phyloP scores from a whole-genome alignment of 2,797 vertebrate species.

The Anguilla megastoma region DNA sequence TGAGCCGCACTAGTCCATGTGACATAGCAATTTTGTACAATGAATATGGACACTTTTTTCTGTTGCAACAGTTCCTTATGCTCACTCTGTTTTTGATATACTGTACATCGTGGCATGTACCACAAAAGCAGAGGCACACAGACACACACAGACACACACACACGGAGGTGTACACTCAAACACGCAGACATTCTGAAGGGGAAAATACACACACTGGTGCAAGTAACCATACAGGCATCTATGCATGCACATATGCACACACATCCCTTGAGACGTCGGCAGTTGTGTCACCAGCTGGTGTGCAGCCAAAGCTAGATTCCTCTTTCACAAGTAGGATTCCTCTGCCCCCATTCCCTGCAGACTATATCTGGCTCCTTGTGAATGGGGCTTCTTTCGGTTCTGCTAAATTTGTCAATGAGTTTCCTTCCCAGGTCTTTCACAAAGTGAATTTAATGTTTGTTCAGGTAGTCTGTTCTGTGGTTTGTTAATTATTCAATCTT shows the following conservation, averaged over 20 bases:
- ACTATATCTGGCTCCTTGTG: neutral
- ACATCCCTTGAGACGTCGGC: neutral
- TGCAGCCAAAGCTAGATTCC: neutral
- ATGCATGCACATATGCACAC: neutral
- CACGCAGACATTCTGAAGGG: neutral
- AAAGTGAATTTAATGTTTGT: neutral
- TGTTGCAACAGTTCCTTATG: neutral
- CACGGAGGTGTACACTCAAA: neutral
- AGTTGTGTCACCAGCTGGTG: neutral
- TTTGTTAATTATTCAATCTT: neutral
- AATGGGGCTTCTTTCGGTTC: neutral
- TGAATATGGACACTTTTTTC: neutral
- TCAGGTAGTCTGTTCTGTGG: neutral
- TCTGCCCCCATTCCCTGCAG: neutral
- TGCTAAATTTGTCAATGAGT: neutral
- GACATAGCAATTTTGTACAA: neutral
- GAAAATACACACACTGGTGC: neutral
- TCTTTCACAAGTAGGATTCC: neutral
- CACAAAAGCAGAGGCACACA: neutral
- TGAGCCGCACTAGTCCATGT: neutral
- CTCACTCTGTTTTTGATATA: neutral
- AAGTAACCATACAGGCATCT: neutral
- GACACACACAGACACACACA: neutral
- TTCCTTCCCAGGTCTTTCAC: neutral
- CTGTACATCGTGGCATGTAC: neutral